These are phyloP conservation scores for Oreocharis arfaki DNA, from an alignment of 2,113 vertebrate genomes.

Conservation along the genomic window DNA sequence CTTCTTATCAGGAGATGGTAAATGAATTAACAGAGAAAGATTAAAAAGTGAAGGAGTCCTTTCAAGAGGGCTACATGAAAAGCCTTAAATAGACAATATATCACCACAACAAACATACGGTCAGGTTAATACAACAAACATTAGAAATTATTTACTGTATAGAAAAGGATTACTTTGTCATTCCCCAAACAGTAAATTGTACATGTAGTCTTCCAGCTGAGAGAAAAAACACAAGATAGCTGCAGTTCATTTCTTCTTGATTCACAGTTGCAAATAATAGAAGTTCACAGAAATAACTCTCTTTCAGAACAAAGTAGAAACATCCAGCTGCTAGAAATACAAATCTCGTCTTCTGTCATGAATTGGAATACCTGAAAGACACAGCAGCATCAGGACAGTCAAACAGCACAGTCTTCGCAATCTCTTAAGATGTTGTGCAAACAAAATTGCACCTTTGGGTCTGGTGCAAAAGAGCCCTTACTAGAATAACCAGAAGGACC, in stretches of 20 bases:
- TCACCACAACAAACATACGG: neutral
- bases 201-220: neutral
- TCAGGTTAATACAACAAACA: neutral
- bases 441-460: neutral
- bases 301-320: neutral
- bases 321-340: slow-evolving; percentile 53
- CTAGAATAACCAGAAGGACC: neutral
- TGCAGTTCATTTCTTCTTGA: neutral
- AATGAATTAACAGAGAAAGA: neutral
- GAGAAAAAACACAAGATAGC: neutral
- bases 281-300: neutral
- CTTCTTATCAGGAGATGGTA: neutral
- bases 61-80: neutral
- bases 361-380: slow-evolving; percentile 70
- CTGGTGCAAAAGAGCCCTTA: neutral
- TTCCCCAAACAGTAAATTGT: neutral
- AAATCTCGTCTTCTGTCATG: slow-evolving; percentile 65
- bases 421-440: neutral
- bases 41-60: neutral
- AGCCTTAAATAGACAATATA: neutral
- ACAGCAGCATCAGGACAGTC: slow-evolving; percentile 12
- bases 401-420: neutral
- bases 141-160: neutral
- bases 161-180: neutral
- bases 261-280: slow-evolving; percentile 24